These are phyloP conservation scores for Boloria selene DNA, from an alignment of 2,888 invertebrate genomes.

Conservation along the genomic window DNA sequence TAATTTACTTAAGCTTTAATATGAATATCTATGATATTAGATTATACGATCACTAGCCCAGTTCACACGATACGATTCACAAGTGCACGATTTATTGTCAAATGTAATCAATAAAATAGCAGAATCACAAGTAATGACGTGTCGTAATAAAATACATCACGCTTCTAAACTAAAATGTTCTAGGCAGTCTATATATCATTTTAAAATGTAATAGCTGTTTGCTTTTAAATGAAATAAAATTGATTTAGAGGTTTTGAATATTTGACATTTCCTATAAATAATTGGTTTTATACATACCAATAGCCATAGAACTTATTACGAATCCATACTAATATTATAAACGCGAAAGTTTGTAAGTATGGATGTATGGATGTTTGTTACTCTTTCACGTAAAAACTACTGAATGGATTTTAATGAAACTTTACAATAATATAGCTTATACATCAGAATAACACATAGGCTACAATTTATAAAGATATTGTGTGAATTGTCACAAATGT, in stretches of 20 bases:
- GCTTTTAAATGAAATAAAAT: conserved; percentile 25
- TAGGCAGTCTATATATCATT: conserved; percentile 72
- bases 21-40: conserved; percentile 43
- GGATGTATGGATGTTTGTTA: no score
- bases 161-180: conserved; percentile 47
- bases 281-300: no score
- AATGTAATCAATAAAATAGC: conserved; percentile 71
- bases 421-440: no score
- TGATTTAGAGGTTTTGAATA: conserved; percentile 12
- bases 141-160: conserved; percentile 65
- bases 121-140: conserved; percentile 70
- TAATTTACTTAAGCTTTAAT: no score
- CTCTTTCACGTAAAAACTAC: no score
- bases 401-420: no score
- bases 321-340: no score
- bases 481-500: no score
- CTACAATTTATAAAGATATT: no score
- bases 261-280: conserved; percentile 16
- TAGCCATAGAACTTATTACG: no score
- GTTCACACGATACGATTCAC: conserved; percentile 56
- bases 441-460: no score
- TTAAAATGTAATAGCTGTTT: conserved; percentile 32
- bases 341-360: no score
- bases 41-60: conserved; percentile 46
- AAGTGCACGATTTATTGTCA: conserved; percentile 63